Evolutionary conservation across 2,797 vertebrate species (phyloP).

Genomic region (Okamejei kenojei): DNA sequence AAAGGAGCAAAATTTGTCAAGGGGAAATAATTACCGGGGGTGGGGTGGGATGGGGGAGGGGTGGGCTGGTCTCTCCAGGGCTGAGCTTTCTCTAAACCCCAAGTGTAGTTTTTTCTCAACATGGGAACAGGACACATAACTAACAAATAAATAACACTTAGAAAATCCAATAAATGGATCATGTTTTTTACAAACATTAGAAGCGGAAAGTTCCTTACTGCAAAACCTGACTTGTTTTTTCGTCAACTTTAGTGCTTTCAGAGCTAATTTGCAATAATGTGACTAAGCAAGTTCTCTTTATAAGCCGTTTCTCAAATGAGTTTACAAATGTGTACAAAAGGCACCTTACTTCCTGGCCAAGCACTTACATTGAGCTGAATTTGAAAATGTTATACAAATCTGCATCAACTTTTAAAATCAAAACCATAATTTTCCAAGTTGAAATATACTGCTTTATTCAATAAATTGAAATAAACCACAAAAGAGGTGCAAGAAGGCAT

Average conservation of each 20-base stretch:
- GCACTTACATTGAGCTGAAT: not conserved
- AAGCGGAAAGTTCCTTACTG: not conserved
- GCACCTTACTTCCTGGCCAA: not conserved
- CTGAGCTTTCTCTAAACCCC: not conserved
- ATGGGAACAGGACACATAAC: not conserved
- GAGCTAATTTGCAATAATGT: not conserved
- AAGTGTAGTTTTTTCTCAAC: not conserved
- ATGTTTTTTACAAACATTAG: not conserved
- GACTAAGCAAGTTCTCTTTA: not conserved
- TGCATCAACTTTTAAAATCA: not conserved
- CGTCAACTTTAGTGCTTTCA: not conserved
- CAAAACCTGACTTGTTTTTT: not conserved
- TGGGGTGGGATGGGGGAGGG: slow-evolving; percentile 49
- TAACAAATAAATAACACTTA: not conserved
- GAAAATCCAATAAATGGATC: not conserved
- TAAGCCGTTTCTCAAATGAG: not conserved
- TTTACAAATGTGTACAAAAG: not conserved
- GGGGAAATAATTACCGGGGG: slow-evolving; percentile 63
- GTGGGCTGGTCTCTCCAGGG: slow-evolving; percentile 54
- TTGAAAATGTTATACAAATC: not conserved
- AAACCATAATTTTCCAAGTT: not conserved
- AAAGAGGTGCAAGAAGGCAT: not conserved
- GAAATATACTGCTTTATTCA: not conserved
- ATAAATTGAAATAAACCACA: not conserved
- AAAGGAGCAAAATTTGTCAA: slow-evolving; percentile 66